phyloP scores from a whole-genome alignment of 2,797 vertebrate genomes.

The Dipus sagitta region DNA sequence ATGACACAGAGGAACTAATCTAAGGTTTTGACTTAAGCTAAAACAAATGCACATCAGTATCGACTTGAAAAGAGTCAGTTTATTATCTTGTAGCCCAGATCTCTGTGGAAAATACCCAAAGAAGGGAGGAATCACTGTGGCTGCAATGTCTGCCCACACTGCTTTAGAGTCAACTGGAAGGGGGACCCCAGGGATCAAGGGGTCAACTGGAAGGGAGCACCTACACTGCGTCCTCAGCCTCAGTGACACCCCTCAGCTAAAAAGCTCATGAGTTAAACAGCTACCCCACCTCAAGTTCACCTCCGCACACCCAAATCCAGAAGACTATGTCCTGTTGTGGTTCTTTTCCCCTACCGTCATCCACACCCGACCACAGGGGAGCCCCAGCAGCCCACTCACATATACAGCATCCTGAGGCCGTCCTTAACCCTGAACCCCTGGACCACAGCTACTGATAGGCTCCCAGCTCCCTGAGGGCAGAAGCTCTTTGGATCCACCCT shows the following conservation, averaged over 20 bases:
- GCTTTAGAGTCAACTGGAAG: accelerated
- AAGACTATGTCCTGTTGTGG: accelerated
- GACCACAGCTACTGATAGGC: neutral
- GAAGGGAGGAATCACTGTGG: neutral
- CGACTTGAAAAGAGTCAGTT: neutral
- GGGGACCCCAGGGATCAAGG: too few relatives aligned
- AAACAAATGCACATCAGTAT: neutral
- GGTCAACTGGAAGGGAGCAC: too few relatives aligned
- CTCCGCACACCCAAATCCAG: too few relatives aligned
- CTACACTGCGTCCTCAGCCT: accelerated
- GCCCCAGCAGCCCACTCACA: too few relatives aligned
- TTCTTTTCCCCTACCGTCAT: accelerated
- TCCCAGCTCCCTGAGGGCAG: neutral
- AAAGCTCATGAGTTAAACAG: neutral
- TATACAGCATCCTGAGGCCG: too few relatives aligned
- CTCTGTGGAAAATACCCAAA: neutral
- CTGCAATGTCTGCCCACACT: accelerated
- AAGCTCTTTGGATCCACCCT: neutral
- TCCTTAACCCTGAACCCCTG: neutral
- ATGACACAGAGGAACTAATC: neutral
- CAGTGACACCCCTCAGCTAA: neutral
- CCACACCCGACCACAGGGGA: neutral
- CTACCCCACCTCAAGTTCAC: accelerated
- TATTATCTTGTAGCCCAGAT: neutral
- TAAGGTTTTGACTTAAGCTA: neutral